Evolutionary conservation across 2,113 vertebrate species (phyloP).

Genomic region (Calidris pugnax): DNA sequence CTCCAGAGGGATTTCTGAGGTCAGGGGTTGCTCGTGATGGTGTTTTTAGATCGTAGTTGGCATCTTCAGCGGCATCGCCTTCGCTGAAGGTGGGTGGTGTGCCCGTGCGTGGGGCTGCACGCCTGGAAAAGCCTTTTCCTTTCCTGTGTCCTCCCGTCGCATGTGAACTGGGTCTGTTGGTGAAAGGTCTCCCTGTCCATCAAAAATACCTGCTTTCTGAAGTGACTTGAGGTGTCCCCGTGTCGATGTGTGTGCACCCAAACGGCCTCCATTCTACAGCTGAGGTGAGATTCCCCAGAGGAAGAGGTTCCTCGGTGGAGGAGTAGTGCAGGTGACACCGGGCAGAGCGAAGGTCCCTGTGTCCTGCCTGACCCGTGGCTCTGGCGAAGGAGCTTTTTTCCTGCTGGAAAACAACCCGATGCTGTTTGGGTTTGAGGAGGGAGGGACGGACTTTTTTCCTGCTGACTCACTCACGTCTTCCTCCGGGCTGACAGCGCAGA

Average conservation of each 20-base stretch:
- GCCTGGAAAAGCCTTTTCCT: background rate
- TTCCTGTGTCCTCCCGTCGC: background rate
- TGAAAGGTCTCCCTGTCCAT: fast-evolving
- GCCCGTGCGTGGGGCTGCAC: background rate
- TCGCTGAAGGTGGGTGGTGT: background rate
- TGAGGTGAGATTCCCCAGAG: background rate
- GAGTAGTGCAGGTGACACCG: background rate
- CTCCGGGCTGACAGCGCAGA: background rate
- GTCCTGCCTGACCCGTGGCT: background rate
- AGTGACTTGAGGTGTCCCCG: background rate
- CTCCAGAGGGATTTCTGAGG: background rate
- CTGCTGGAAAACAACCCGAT: background rate
- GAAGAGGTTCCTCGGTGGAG: background rate
- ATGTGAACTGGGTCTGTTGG: background rate
- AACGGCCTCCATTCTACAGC: background rate
- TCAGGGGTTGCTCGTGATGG: background rate
- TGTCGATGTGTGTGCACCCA: fast-evolving
- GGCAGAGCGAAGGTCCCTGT: background rate
- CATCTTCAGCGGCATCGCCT: background rate
- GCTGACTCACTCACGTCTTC: background rate
- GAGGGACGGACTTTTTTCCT: background rate
- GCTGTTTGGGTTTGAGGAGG: background rate
- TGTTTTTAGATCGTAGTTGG: fast-evolving
- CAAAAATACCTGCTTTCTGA: background rate
- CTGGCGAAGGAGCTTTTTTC: background rate